Evolutionary conservation across 2,797 vertebrate species (phyloP), one percentile per base, ranked within the genome.

Genomic region (Morus bassanus): DNA sequence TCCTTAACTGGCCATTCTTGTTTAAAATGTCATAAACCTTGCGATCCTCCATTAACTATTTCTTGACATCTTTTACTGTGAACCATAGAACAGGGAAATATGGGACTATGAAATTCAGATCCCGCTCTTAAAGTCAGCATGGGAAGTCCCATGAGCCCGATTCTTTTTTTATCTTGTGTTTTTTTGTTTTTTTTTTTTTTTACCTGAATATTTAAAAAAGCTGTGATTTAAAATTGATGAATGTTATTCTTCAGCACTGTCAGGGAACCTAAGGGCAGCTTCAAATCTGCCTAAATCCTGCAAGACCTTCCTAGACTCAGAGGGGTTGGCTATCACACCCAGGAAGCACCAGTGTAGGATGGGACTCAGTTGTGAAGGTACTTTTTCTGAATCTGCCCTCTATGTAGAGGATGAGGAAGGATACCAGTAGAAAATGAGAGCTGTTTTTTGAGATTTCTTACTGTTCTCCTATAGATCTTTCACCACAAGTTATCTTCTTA

Each of bases 21-120:
- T 85, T 90, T 94, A 90, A 92, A 81, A 64, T 60, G n/a, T 24
- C 13, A 33, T 75, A 84, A 81, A 86, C 9, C 14, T 72, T 72
- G 23, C 78, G 57, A 60, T 91, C 23, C 21, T 78, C 7, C 15
- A 27, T n/a, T 41, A 39, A 50, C 65, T 30, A 63, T n/a, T 48
- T 81, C 68, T 64, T 64, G 18, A n/a, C 6, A 24, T 46, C 18
- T 85, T 75, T 88, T 76, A 53, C 30, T 2, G 1, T 19, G 37
- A n/a, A 13, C 4, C 16, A 33, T 69, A 46, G 23, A 53, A 50
- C 14, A 69, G 46, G 28, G 23, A 83, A 88, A 54, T 53, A 45
- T 2, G 14, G 19, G 18, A 31, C 69, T 70, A 4, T 43, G 48
- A 63, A 81, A 60, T 7, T 74, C 43, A 37, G 64, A 69, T 84